Conservation (phyloP, 2,113 vertebrate species). For the Tenrec ecaudatus region DNA sequence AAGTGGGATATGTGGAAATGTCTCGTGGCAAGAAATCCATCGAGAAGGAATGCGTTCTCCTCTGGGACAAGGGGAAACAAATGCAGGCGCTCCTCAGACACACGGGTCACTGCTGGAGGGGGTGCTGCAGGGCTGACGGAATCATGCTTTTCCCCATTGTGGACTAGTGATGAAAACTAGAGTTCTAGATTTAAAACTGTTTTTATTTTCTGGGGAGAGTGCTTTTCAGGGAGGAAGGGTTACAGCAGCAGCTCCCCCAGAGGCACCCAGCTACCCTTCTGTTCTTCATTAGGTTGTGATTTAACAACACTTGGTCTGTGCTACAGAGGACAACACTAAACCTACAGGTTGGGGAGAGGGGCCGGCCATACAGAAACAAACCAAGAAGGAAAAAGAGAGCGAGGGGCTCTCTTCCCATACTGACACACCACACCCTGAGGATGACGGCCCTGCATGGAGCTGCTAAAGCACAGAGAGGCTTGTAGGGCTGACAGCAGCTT, state of each 20-base stretch:
- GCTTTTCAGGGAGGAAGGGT: neutral
- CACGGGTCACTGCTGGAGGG: neutral
- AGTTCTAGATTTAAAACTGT: neutral
- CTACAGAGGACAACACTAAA: no score
- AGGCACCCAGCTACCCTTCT: neutral
- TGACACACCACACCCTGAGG: no score
- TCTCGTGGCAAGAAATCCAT: conserved; percentile 69
- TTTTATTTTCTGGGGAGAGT: neutral
- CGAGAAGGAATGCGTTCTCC: conserved; percentile 62
- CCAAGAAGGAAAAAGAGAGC: no score
- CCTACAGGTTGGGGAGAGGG: no score
- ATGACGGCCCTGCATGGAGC: no score
- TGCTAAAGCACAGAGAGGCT: no score
- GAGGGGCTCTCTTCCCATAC: no score
- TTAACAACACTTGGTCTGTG: neutral
- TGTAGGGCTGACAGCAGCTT: no score
- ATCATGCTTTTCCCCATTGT: neutral
- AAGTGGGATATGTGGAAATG: conserved; percentile 52
- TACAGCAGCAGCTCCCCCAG: neutral
- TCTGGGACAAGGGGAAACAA: conserved; percentile 45
- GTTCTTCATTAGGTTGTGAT: neutral
- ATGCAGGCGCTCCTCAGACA: conserved; percentile 29
- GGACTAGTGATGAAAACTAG: neutral
- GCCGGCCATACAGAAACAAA: no score
- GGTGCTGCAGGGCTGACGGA: neutral